Base-by-base conservation (phyloP, 64 coral and sea anemone genomes). In the Dendrophyllia cribrosa region DNA sequence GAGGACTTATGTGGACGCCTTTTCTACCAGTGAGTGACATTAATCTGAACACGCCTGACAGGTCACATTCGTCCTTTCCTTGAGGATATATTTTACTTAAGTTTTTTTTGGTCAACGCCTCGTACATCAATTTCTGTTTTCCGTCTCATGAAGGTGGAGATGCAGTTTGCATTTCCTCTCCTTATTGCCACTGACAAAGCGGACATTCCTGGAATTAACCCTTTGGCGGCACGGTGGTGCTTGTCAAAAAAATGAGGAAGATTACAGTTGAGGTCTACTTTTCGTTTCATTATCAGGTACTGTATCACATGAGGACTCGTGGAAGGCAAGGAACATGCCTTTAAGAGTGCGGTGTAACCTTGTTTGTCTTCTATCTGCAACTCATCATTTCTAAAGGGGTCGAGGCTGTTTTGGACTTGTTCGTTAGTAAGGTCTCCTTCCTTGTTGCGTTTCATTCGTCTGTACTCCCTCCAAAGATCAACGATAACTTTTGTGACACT, bases 271-370 rank as follows among this genome's bases (percentile, higher is more conserved):
- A 94, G 58, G 70, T 94, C 58, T 50, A 94, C 92, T 59, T 65
- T 64, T 89, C 50, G 46, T 17, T 16, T 9, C 25, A 6, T 74
- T 48, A 94, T 94, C 4, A 94, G 86, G 65, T 89, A 51, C 34
- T 69, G 65, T 19, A 94, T 72, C 12, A 89, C 49, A 66, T 75
- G 64, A 80, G 67, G 46, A 51, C 77, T 94, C 59, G 83, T 82
- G 6, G 26, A 22, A 50, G 92, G 68, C 7, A 94, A 47, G 9
- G 92, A 89, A 23, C 92, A 89, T 60, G 92, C 92, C 58, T 94
- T 94, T 0, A 94, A 66, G 14, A 94, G 86, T 56, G 92, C 92
- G 20, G 56, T 94, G 86, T 82, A 94, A 3, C 92, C 92, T 22
- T 83, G 79, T 65, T 44, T 53, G 20, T 94, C 92, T 23, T 44